Conservation (phyloP, 1,140 invertebrate genomes). For the Lamellibrachia luymesi region DNA sequence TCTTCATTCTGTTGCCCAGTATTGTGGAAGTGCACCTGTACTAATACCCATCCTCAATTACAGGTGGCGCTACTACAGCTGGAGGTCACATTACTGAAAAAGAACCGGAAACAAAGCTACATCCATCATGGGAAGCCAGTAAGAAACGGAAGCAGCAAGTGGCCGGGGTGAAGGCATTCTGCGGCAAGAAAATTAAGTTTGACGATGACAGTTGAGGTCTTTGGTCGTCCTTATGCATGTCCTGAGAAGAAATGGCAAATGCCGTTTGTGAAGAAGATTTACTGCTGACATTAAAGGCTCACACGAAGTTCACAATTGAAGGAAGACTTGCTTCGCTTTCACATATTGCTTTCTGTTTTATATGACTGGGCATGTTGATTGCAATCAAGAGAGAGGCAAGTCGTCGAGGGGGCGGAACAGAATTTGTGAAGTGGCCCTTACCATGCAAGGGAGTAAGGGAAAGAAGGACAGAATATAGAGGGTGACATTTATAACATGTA, state of each 20-base stretch:
- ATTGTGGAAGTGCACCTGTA: too few relatives aligned
- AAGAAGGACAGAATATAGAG: too few relatives aligned
- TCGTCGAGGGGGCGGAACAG: too few relatives aligned
- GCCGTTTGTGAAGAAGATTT: not conserved
- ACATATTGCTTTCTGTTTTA: not conserved
- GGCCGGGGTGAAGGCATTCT: constrained; percentile 38
- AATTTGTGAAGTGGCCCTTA: too few relatives aligned
- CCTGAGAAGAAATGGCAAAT: not conserved
- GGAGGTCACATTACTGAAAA: not conserved
- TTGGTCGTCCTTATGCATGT: not conserved
- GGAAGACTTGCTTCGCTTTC: not conserved
- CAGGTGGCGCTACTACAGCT: not conserved
- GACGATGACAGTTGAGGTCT: constrained; percentile 33
- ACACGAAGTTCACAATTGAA: not conserved
- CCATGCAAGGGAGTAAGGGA: too few relatives aligned
- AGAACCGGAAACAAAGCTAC: constrained; percentile 36
- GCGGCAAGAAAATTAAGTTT: constrained; percentile 55
- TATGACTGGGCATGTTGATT: not conserved
- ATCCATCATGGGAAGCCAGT: constrained; percentile 58
- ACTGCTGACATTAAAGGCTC: not conserved
- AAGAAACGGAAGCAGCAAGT: constrained; percentile 45
- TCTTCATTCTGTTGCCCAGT: too few relatives aligned
- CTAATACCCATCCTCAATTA: not conserved
- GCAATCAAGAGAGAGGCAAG: not conserved
- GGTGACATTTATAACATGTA: too few relatives aligned